phyloP scores from a whole-genome alignment of 1,140 invertebrate species.

The Tetramorium parvispinum region DNA sequence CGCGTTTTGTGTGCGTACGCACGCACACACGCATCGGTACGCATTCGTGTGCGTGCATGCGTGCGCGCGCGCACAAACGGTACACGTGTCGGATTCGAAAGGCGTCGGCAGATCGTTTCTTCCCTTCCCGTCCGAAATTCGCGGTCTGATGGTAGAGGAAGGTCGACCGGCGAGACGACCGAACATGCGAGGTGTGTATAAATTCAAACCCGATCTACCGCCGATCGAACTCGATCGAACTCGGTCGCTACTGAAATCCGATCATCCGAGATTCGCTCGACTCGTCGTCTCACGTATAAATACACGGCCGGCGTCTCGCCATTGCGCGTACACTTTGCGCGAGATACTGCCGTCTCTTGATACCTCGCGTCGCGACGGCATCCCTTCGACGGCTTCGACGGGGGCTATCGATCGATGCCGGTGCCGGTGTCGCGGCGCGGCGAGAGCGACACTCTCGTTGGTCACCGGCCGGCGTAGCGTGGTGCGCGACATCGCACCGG shows the following conservation, averaged over 20 bases:
- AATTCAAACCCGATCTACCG: too few species aligned
- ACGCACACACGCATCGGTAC: neutral
- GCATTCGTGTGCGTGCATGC: neutral
- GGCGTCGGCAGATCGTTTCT: neutral
- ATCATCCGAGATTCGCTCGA: too few species aligned
- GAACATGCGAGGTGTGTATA: neutral
- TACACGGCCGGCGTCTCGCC: too few species aligned
- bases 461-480: neutral
- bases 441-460: neutral
- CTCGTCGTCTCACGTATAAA: too few species aligned
- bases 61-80: neutral
- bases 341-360: too few species aligned
- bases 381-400: constrained; percentile 22
- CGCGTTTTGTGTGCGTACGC: neutral
- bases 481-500: neutral
- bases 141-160: constrained; percentile 11
- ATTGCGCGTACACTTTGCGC: too few species aligned
- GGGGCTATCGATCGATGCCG: constrained; percentile 35
- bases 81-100: constrained; percentile 23
- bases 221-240: too few species aligned
- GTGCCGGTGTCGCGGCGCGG: neutral
- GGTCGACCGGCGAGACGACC: neutral
- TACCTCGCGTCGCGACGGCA: neutral
- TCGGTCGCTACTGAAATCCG: too few species aligned
- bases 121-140: neutral